phyloP scores from a whole-genome alignment of 1,140 invertebrate genomes.

The Solen grandis region DNA sequence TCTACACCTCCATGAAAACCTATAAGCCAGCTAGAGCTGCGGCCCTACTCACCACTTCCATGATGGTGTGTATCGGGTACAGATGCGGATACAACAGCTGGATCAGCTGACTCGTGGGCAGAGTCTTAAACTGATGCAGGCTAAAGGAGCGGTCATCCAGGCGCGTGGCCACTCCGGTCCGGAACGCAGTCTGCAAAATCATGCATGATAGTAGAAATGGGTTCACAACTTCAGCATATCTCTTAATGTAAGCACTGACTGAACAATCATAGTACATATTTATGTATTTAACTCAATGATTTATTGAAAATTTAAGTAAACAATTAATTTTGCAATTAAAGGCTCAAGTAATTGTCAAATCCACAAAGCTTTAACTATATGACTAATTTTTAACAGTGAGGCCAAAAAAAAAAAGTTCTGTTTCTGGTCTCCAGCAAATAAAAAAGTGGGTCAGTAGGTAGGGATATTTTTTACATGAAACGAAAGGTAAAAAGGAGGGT shows the following conservation, averaged over 20 bases:
- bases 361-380: too few species aligned
- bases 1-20: too few species aligned
- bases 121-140: slow-evolving; percentile 96
- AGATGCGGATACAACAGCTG: slow-evolving; percentile 95
- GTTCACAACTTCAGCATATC: not conserved
- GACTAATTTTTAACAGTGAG: too few species aligned
- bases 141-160: slow-evolving; percentile 96
- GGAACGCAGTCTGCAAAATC: slow-evolving; percentile 88
- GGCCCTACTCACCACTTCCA: slow-evolving; percentile 29
- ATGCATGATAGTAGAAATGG: not conserved
- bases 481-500: too few species aligned
- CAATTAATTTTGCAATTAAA: not conserved
- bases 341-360: too few species aligned
- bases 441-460: too few species aligned
- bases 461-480: too few species aligned
- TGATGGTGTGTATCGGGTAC: slow-evolving; percentile 91
- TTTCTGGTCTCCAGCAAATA: too few species aligned
- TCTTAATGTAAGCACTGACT: too few species aligned
- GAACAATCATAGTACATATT: not conserved
- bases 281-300: too few species aligned
- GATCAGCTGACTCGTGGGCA: slow-evolving; percentile 91
- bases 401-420: too few species aligned
- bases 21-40: too few species aligned
- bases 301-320: not conserved
- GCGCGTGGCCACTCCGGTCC: slow-evolving; percentile 91